phyloP scores from a whole-genome alignment of 2,797 vertebrate species.

The Liasis olivaceus region DNA sequence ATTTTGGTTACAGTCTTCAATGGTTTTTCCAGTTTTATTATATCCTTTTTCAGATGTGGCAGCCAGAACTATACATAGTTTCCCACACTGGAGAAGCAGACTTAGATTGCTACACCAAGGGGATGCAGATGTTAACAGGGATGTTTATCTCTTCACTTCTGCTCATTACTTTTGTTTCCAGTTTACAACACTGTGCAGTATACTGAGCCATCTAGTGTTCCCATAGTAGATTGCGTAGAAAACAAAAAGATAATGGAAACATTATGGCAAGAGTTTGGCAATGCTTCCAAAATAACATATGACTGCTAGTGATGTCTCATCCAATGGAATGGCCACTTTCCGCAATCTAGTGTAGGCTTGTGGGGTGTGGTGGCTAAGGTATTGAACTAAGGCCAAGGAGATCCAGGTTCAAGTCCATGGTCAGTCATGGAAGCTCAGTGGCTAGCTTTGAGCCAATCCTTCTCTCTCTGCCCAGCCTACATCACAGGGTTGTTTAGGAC shows the following conservation, averaged over 20 bases:
- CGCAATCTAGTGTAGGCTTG: background rate
- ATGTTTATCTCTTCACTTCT: background rate
- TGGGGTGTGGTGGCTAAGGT: background rate
- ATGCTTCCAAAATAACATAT: background rate
- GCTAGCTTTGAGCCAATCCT: background rate
- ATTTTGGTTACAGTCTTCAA: background rate
- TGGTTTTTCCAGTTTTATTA: background rate
- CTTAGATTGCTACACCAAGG: background rate
- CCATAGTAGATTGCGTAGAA: background rate
- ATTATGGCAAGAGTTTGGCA: background rate
- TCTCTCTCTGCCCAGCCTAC: background rate
- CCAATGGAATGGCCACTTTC: background rate
- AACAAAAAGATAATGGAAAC: background rate
- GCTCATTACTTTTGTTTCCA: background rate
- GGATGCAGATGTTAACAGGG: background rate
- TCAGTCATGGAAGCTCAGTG: background rate
- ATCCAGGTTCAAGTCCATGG: background rate
- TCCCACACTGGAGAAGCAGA: background rate
- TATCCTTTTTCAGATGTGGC: background rate
- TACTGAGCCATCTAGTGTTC: conserved; percentile 16
- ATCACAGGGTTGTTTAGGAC: background rate
- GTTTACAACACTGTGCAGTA: background rate
- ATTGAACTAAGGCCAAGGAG: background rate
- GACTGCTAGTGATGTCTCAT: background rate
- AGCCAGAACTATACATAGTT: background rate